These are phyloP conservation scores for Scolopax rusticola DNA, from an alignment of 2,797 vertebrate species.

Conservation along the genomic window DNA sequence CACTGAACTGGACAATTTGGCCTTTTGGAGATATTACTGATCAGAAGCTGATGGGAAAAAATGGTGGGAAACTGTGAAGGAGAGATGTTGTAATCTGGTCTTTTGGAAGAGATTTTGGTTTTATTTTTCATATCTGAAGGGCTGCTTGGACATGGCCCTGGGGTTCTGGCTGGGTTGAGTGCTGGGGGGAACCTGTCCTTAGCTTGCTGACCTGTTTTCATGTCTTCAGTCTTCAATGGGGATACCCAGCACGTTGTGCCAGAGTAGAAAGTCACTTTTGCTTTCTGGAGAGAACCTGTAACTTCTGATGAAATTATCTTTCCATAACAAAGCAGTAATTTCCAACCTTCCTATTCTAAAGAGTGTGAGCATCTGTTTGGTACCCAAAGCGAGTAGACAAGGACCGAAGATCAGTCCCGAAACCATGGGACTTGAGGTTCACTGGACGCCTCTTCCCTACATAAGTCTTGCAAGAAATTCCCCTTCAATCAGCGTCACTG, in stretches of 20 bases:
- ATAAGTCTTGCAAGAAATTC: fast-evolving
- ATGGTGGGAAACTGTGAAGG: fast-evolving
- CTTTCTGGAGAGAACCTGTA: not conserved
- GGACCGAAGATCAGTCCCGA: not conserved
- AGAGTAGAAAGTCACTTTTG: not conserved
- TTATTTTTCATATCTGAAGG: not conserved
- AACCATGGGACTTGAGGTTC: fast-evolving
- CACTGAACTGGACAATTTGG: not conserved
- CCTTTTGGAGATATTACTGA: not conserved
- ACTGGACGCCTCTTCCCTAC: not conserved
- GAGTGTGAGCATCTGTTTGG: fast-evolving
- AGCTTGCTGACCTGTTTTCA: not conserved
- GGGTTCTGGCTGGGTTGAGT: not conserved
- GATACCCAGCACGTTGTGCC: fast-evolving
- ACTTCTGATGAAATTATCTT: not conserved
- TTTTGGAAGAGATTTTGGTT: not conserved
- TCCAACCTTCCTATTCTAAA: not conserved
- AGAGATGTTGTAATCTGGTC: not conserved
- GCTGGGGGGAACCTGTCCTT: fast-evolving
- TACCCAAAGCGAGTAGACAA: not conserved
- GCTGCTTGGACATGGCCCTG: fast-evolving
- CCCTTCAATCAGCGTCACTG: fast-evolving
- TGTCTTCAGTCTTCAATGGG: not conserved
- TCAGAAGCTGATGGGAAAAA: not conserved
- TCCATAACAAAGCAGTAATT: not conserved